A percentile compares a stretch with the other conserved stretches of the same genome.
Evolutionary conservation across 35 echinoderm and acorn worm species (phyloP).

Genomic region (Lytechinus variegatus): DNA sequence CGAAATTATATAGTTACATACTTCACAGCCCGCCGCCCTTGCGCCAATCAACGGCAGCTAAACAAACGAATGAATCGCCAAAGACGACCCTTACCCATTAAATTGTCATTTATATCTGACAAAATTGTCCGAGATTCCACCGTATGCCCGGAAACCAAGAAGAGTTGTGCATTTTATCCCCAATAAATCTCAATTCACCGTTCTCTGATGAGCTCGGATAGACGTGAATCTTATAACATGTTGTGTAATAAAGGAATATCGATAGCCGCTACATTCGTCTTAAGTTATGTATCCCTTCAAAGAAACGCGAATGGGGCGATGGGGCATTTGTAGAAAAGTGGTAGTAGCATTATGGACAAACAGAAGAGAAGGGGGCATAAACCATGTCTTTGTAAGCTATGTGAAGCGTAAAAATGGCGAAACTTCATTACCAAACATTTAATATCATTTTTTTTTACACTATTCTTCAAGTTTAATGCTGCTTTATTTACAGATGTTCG

Average conservation of each 20-base stretch:
- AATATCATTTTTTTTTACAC: too few species aligned
- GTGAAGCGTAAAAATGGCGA: too few species aligned
- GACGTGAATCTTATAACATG: not conserved
- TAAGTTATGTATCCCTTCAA: not conserved
- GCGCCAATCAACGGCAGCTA: not conserved
- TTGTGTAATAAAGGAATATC: not conserved
- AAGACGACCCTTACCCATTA: not conserved
- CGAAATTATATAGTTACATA: not conserved
- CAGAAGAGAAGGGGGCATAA: too few species aligned
- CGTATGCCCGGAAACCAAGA: not conserved
- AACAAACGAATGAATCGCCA: slow-evolving; percentile 2
- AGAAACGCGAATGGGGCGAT: not conserved
- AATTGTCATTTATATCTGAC: slow-evolving; percentile 20
- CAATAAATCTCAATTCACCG: slow-evolving; percentile 3
- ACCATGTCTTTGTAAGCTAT: too few species aligned
- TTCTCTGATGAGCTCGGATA: not conserved
- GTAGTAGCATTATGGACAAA: too few species aligned
- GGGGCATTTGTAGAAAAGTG: not conserved
- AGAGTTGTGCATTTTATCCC: not conserved
- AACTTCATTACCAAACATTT: too few species aligned
- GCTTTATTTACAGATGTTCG: too few species aligned
- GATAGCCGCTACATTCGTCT: not conserved
- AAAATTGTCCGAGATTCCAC: not conserved
- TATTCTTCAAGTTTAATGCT: too few species aligned
- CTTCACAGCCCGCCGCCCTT: not conserved